A percentile compares a stretch with the other conserved stretches of the same genome.
Evolutionary conservation across 37 sponge, comb jelly and placozoan species (phyloP).

Genomic region (Aplysina aerophoba): DNA sequence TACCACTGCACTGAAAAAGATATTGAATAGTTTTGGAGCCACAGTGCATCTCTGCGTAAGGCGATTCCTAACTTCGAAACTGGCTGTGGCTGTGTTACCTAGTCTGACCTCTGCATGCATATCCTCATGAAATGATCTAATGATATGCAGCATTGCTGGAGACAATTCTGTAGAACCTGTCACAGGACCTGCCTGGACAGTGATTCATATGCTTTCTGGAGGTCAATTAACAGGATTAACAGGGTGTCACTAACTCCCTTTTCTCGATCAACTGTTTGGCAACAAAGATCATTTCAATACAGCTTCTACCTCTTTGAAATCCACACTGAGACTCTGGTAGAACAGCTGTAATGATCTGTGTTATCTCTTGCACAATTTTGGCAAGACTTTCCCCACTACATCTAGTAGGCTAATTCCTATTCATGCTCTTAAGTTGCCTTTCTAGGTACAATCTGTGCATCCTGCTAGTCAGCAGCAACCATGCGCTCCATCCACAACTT

Average conservation of each 20-base stretch:
- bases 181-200: background rate
- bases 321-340: slow-evolving; percentile 8
- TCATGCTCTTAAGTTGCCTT: no score
- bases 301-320: background rate
- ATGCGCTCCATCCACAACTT: slow-evolving; percentile 36
- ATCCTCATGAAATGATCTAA: slow-evolving; percentile 5
- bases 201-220: background rate
- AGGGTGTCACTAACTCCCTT: background rate
- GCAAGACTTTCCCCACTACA: background rate
- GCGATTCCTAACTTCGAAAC: background rate
- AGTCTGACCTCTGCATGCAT: slow-evolving; percentile 11
- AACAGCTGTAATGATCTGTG: background rate
- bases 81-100: background rate
- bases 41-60: slow-evolving; percentile 8
- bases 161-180: background rate
- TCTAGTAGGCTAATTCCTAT: background rate
- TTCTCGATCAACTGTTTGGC: background rate
- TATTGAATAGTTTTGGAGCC: slow-evolving; percentile 34
- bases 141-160: background rate
- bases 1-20: slow-evolving; percentile 40
- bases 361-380: background rate
- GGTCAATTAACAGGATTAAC: background rate
- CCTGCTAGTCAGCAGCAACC: slow-evolving; percentile 36
- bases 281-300: background rate
- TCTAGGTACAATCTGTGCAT: background rate